Percentiles rank a stretch among this genome's conserved stretches.
Conservation (phyloP, 2,888 invertebrate genomes). For the Ephialtes manifestator region DNA sequence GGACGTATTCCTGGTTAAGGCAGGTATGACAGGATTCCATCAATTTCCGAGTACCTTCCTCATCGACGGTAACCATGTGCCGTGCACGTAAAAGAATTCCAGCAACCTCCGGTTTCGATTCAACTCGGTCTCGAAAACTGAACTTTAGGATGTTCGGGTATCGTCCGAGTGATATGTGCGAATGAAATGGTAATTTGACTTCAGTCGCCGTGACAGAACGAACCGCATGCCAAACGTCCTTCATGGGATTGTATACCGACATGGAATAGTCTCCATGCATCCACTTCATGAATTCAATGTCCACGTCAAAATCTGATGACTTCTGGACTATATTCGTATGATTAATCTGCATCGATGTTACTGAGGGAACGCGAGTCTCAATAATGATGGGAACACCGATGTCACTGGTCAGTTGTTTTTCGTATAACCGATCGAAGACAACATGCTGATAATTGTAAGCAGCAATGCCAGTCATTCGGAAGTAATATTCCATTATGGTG, state of each 20-base stretch:
- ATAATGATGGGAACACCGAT: constrained; percentile 84
- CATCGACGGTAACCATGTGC: constrained; percentile 82
- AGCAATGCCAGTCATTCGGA: neutral
- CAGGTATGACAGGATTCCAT: constrained; percentile 81
- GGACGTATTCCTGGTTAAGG: constrained; percentile 77
- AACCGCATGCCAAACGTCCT: constrained; percentile 85
- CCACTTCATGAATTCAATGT: constrained; percentile 79
- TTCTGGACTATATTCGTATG: constrained; percentile 27
- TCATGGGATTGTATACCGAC: constrained; percentile 86
- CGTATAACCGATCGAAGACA: constrained; percentile 72
- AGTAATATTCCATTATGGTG: constrained; percentile 16
- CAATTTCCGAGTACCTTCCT: constrained; percentile 78
- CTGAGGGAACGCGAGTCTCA: constrained; percentile 78
- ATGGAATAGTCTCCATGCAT: constrained; percentile 81
- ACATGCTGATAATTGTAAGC: constrained; percentile 70
- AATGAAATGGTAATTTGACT: constrained; percentile 77
- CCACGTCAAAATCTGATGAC: constrained; percentile 70
- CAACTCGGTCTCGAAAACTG: constrained; percentile 77
- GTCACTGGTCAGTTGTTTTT: constrained; percentile 83
- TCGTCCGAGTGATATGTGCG: constrained; percentile 78
- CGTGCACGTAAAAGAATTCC: constrained; percentile 81
- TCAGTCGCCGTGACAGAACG: constrained; percentile 79
- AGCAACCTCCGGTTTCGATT: constrained; percentile 73
- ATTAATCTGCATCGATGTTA: constrained; percentile 77
- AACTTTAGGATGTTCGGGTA: constrained; percentile 73